A percentile compares a stretch with the other conserved stretches of the same genome.
Conservation (phyloP, 2,888 invertebrate genomes). For the Argynnis bischoffii region DNA sequence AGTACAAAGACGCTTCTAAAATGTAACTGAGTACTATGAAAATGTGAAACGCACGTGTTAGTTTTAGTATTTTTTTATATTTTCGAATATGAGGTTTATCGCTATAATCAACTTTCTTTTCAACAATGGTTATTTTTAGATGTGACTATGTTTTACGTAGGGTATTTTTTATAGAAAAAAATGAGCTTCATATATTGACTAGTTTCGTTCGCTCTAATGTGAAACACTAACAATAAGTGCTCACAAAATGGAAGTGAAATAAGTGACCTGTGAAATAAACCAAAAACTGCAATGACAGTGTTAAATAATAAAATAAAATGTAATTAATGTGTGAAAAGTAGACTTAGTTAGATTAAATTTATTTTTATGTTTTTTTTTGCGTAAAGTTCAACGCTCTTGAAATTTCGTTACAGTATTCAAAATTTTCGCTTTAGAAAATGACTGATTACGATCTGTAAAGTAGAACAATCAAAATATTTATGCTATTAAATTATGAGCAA, state of each 20-base stretch:
- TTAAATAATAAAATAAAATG: conserved; percentile 47
- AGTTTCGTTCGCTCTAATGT: conserved; percentile 53
- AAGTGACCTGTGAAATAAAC: conserved; percentile 42
- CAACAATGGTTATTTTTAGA: conserved; percentile 5
- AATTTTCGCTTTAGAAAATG: conserved; percentile 24
- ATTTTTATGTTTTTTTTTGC: conserved; percentile 49
- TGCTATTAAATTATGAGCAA: conserved; percentile 1
- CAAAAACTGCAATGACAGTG: conserved; percentile 50
- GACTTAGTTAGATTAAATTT: conserved; percentile 55
- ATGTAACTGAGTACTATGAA: background rate
- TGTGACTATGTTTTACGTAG: conserved; percentile 1
- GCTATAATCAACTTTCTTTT: background rate
- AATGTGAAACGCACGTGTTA: background rate
- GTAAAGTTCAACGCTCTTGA: conserved; percentile 49
- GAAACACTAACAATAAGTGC: conserved; percentile 39
- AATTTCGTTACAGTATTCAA: conserved; percentile 21
- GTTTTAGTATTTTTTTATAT: background rate
- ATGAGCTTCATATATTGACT: conserved; percentile 44
- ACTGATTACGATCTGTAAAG: conserved; percentile 27
- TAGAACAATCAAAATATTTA: conserved; percentile 10
- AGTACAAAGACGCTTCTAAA: conserved; percentile 5
- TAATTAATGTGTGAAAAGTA: conserved; percentile 57
- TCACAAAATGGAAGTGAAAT: conserved; percentile 33
- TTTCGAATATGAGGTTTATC: background rate
- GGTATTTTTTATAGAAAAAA: conserved; percentile 31